Conservation (phyloP, 1,140 invertebrate species). For the Micrasema minimum region DNA sequence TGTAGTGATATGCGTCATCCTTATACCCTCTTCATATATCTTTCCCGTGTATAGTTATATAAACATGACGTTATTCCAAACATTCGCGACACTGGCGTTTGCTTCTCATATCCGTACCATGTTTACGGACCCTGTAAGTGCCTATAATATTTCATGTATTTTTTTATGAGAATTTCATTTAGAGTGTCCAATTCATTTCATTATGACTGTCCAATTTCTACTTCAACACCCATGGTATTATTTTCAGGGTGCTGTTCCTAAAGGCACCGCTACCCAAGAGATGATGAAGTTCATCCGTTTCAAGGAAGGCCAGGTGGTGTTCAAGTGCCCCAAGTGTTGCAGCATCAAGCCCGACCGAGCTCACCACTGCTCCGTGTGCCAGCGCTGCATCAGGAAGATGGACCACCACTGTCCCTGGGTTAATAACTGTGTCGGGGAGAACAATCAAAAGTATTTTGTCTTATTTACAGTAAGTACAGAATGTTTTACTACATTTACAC, state of each 20-base stretch:
- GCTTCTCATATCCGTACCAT: slow-evolving; percentile 94
- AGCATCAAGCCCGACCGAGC: slow-evolving; percentile 98
- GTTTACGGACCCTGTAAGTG: slow-evolving; percentile 97
- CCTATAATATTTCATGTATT: not conserved
- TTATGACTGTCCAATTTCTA: too few species aligned
- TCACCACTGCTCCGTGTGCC: slow-evolving; percentile 98
- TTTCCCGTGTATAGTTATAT: slow-evolving; percentile 83
- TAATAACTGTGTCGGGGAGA: slow-evolving; percentile 99
- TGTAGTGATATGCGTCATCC: slow-evolving; percentile 94
- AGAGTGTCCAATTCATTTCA: too few species aligned
- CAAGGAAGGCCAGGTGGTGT: slow-evolving; percentile 93
- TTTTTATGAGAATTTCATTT: too few species aligned
- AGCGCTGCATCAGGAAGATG: slow-evolving; percentile 98
- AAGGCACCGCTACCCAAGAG: slow-evolving; percentile 99
- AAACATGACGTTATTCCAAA: slow-evolving; percentile 93
- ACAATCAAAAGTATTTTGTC: slow-evolving; percentile 99
- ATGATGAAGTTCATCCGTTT: slow-evolving; percentile 95
- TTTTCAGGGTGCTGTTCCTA: slow-evolving; percentile 92
- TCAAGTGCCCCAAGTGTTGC: slow-evolving; percentile 98
- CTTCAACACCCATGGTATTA: too few species aligned
- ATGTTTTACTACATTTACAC: not conserved
- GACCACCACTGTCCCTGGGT: slow-evolving; percentile 99
- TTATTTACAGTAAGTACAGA: slow-evolving; percentile 96
- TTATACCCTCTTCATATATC: slow-evolving; percentile 81
- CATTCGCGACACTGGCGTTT: slow-evolving; percentile 89